phyloP scores from a whole-genome alignment of 1,140 invertebrate species.

The Capitella teleta region DNA sequence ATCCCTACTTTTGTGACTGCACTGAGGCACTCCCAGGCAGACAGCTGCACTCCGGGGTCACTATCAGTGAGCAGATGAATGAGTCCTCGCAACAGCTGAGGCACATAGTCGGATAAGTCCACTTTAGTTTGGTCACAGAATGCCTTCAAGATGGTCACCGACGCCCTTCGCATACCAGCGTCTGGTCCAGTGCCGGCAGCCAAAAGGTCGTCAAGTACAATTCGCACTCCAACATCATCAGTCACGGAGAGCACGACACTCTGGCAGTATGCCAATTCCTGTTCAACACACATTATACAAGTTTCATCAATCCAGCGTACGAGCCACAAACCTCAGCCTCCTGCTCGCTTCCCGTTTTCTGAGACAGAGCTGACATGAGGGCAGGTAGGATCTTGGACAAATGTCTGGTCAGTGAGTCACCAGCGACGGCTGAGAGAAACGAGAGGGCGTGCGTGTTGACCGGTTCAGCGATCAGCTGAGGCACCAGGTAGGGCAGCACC shows the following conservation, averaged over 20 bases:
- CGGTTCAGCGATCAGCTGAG: slow-evolving; percentile 67
- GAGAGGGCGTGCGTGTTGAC: slow-evolving; percentile 88
- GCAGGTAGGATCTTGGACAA: slow-evolving; percentile 83
- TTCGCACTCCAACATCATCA: slow-evolving; percentile 66
- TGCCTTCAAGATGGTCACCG: slow-evolving; percentile 72
- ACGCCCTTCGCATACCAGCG: slow-evolving; percentile 52
- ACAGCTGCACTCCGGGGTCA: slow-evolving; percentile 68
- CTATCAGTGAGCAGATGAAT: slow-evolving; percentile 71
- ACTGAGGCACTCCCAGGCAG: slow-evolving; percentile 79
- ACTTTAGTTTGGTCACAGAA: slow-evolving; percentile 80
- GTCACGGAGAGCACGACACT: slow-evolving; percentile 80
- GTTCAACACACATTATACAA: background rate
- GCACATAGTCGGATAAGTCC: slow-evolving; percentile 69
- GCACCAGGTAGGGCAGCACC: slow-evolving; percentile 88
- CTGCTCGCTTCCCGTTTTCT: slow-evolving; percentile 32
- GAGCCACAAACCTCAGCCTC: slow-evolving; percentile 18
- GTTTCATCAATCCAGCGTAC: background rate
- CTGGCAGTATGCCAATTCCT: slow-evolving; percentile 84
- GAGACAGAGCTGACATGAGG: slow-evolving; percentile 64
- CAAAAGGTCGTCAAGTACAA: slow-evolving; percentile 82
- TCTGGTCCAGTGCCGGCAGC: slow-evolving; percentile 1
- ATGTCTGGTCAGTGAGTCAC: slow-evolving; percentile 82
- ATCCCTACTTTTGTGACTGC: slow-evolving; percentile 67
- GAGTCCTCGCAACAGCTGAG: slow-evolving; percentile 75
- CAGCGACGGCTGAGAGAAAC: slow-evolving; percentile 81